Evolutionary conservation across 2,113 vertebrate species (phyloP), one percentile per base, ranked within the genome.

Genomic region (Willisornis vidua): DNA sequence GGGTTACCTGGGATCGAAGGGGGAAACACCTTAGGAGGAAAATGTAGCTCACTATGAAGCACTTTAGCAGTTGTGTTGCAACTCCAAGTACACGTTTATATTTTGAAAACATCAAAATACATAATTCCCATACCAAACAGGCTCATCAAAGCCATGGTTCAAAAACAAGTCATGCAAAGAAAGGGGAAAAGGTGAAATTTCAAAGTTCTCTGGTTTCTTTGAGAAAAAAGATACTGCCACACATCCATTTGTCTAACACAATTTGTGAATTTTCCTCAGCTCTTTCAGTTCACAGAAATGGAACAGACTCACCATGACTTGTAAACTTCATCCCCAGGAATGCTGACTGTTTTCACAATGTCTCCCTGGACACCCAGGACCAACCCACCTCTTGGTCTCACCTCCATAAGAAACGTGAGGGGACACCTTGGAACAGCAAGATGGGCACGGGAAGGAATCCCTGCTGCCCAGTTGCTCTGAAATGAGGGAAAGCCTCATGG

Each of bases 231-330:
- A 24, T 18, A 25, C 29, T 20, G 19, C 23, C 23, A 59, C 12
- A 55, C 14, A 7, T 9, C 24, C 7, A 9, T 59, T 67, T 67
- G 22, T 35, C 43, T 16, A 43, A 23, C 4, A 22, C 2, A 24
- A 31, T 33, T 33, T 6, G 26, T 4, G 6, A 79, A 51, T 48
- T 67, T 25, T 70, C 33, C 35, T 54, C 37, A 84, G 72, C 26
- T 48, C 35, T 48, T 37, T 26, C 80, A 25, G 18, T 39, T 66
- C 46, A 54, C 52, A 82, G 33, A 72, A 72, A 76, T 41, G 14
- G 12, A 22, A 2, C 0, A 19, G 10, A 35, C 71, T 48, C 52
- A 9, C 23, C 6, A 16, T 0, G 5, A 43, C 10, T 45, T 28
- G 11, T 19, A 26, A 58, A 49, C 6, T 13, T 14, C 41, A 52